Evolutionary conservation across 2,888 invertebrate genomes (phyloP), one percentile per base, ranked within the genome.

Genomic region (Prionchulus punctatus): DNA sequence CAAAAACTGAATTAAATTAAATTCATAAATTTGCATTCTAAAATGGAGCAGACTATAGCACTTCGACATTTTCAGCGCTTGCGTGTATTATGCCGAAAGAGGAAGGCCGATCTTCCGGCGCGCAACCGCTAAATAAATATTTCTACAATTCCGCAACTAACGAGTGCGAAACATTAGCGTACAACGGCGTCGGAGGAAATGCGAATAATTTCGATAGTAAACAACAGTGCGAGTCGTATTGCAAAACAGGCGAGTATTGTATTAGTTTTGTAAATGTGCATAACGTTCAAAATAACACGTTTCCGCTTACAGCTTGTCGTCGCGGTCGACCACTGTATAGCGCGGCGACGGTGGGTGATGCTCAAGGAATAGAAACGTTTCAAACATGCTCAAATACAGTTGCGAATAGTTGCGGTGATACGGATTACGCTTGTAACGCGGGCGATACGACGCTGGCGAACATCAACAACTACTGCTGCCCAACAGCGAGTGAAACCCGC

Each of bases 41-140:
- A n/a, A n/a, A n/a, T n/a, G n/a, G n/a, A n/a, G n/a, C n/a, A n/a
- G n/a, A n/a, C n/a, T n/a, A n/a, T n/a, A n/a, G n/a, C n/a, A n/a
- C n/a, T n/a, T n/a, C n/a, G n/a, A n/a, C n/a, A n/a, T n/a, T n/a
- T n/a, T 50, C 28, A 50, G 50, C 50, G 26, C 15, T 50, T 4
- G 28, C 50, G 3, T 50, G 50, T 21, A 50, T 50, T 50, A 7
- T 18, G 28, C 50, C 50, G 18, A 27, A 25, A 21, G 50, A 50
- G 18, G 26, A 25, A 25, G 50, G 50, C 26, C 26, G 4, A 18
- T 50, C 15, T 21, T 23, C 15, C 28, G n/a, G n/a, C n/a, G 50
- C 26, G 26, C 7, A 7, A 18, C 12, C 28, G 7, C 27, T 7
- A 21, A 26, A 7, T 25, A 7, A 21, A n/a, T 52, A 18, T 4